Conservation (phyloP, 2,113 vertebrate species). For the Lepus americanus region DNA sequence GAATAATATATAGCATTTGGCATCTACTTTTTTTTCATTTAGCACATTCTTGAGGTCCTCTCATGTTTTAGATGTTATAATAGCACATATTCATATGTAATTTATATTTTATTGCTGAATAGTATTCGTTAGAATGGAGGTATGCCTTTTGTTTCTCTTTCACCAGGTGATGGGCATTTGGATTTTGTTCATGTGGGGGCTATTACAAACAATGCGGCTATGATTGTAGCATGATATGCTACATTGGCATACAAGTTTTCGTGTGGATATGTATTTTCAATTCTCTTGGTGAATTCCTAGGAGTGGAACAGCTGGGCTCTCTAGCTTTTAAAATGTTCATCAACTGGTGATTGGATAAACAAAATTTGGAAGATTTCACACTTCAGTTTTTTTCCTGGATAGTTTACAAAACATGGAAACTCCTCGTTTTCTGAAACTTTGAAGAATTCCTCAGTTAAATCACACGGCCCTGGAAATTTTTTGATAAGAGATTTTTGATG, state of each 20-base stretch:
- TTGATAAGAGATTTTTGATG: neutral
- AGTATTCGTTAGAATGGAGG: neutral
- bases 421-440: slow-evolving; percentile 5
- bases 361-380: slow-evolving; percentile 29
- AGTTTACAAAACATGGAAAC: slow-evolving; percentile 48
- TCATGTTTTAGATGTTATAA: neutral
- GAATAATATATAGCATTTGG: neutral
- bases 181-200: neutral
- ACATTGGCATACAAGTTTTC: neutral
- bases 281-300: slow-evolving; percentile 10
- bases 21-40: neutral
- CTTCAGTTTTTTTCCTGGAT: neutral
- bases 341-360: neutral
- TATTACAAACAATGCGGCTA: neutral
- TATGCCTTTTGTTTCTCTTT: neutral
- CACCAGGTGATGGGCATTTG: neutral
- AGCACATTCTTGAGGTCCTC: slow-evolving; percentile 36
- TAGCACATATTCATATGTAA: slow-evolving; percentile 4
- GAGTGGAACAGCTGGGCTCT: neutral
- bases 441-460: slow-evolving; percentile 35
- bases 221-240: neutral
- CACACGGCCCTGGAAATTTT: neutral
- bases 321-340: slow-evolving; percentile 24
- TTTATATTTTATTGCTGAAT: neutral
- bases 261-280: neutral